Evolutionary conservation across 2,113 vertebrate genomes (phyloP), one percentile per base, ranked within the genome.

Genomic region (Potamarius usumacintae): DNA sequence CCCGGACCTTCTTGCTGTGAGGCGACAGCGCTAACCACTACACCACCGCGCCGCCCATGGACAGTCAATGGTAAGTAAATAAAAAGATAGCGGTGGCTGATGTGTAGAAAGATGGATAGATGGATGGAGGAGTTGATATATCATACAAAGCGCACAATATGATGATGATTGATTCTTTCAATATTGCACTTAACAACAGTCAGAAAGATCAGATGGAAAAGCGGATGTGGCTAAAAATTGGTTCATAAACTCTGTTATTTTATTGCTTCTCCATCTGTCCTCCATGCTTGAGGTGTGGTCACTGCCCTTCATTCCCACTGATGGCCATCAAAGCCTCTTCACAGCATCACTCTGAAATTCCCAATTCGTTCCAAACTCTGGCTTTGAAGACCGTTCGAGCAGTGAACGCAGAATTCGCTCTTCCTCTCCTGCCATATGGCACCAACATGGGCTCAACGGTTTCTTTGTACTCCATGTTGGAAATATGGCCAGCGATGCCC

Each of bases 381-480:
- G 58, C 86, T 90, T 88, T 90, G 89, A 80, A 88, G 85, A 78
- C 20, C 76, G 25, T 48, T 86, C 50, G 15, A 90, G 83, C 52
- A 78, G 22, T 72, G 82, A 90, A 71, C n/a, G 27, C 42, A 65
- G 48, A 83, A 83, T 85, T n/a, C 34, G 69, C 82, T 81, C 89
- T 88, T 88, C 65, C 69, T 27, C 85, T 81, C 67, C 74, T 72
- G 71, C 85, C 89, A 90, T 90, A 81, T 90, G 89, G 89, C 76
- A 86, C 81, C 89, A 90, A 84, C 87, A 88, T 90, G 89, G 57
- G 15, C 85, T 60, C 50, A 55, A 63, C n/a, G 65, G 42, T 67
- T 79, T 72, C 72, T 72, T 72, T 12, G 50, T 76, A 77, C 25
- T 86, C 83, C 30, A 20, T n/a, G 52, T 53, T 65, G 85, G 85